Base-by-base conservation (phyloP, 2,888 invertebrate species). In the Nysson spinosus region DNA sequence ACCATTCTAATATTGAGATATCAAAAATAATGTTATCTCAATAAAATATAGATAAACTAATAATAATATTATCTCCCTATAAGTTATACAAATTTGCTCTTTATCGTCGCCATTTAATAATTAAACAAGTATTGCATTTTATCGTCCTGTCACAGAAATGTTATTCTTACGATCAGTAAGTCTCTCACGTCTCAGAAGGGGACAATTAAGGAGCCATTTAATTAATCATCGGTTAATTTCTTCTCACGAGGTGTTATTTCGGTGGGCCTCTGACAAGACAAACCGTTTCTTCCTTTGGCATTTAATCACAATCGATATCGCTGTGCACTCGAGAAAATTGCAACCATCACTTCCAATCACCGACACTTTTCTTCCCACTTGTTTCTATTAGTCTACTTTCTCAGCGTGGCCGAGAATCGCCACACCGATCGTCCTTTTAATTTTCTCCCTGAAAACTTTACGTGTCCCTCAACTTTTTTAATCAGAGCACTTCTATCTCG, bases 291-390 rank as follows among this genome's bases (percentile, higher is more conserved):
- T 50, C 12, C 20, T 20, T 24, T 26, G n/a, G 17, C 44, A 32
- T 57, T 70, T 54, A 64, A 47, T 54, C 52, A 63, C 49, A 56
- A 71, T 71, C 70, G 43, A 71, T 67, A 37, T 32, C 34, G 24
- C 9, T 32, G 52, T 19, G 49, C 50, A 37, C 24, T 52, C 17
- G 37, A 44, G 49, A 67, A 61, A 52, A 55, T 69, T 62, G 54
- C 51, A 24, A 22, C 42, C 44, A 43, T 66, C 47, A n/a, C 32
- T 58, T 46, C 37, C 35, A 44, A 63, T 56, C 40, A 11, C 24
- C 17, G 30, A 11, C 17, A 35, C 39, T 42, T 35, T 40, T 16
- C 17, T 3, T 20, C 14, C 30, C 24, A n/a, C 16, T 20, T 42
- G 26, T 50, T 34, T 42, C 42, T 50, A 42, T 61, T n/a, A 32